phyloP scores from a whole-genome alignment of 2,797 vertebrate genomes.

The Falco novaeseelandiae region DNA sequence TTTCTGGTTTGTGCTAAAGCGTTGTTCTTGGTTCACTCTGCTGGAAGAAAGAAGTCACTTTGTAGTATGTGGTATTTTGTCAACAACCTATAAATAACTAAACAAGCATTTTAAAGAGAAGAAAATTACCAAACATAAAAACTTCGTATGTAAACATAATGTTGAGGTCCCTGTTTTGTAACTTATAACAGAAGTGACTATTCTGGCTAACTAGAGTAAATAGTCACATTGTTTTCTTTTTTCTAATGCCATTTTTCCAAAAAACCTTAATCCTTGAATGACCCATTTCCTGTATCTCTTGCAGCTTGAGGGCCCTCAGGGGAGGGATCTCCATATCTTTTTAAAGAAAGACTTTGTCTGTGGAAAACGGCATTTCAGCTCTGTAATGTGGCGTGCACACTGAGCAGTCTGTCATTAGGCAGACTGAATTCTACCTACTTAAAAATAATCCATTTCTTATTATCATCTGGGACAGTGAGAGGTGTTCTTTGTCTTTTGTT shows the following conservation, averaged over 20 bases:
- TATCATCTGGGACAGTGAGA: background rate
- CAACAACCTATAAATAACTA: background rate
- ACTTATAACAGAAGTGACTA: background rate
- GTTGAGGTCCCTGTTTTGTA: background rate
- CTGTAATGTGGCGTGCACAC: background rate
- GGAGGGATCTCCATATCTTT: conserved; percentile 23
- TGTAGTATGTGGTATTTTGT: background rate
- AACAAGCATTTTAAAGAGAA: background rate
- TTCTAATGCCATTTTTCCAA: conserved; percentile 30
- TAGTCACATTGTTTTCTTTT: conserved; percentile 32
- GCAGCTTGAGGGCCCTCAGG: conserved; percentile 17
- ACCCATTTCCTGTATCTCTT: conserved; percentile 61
- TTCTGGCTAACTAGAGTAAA: conserved; percentile 32
- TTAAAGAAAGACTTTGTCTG: conserved; percentile 54
- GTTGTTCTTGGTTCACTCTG: background rate
- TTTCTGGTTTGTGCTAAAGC: background rate
- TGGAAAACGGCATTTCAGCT: background rate
- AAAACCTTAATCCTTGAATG: conserved; percentile 43
- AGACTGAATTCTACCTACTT: conserved; percentile 19
- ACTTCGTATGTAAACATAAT: background rate
- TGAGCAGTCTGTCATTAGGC: background rate
- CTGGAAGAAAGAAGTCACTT: background rate
- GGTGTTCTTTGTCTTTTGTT: conserved; percentile 15
- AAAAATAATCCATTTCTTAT: background rate
- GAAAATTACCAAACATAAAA: background rate